Percentiles rank a stretch among this genome's conserved stretches.
Evolutionary conservation across 2,797 vertebrate genomes (phyloP).

Genomic region (Vipera latastei): DNA sequence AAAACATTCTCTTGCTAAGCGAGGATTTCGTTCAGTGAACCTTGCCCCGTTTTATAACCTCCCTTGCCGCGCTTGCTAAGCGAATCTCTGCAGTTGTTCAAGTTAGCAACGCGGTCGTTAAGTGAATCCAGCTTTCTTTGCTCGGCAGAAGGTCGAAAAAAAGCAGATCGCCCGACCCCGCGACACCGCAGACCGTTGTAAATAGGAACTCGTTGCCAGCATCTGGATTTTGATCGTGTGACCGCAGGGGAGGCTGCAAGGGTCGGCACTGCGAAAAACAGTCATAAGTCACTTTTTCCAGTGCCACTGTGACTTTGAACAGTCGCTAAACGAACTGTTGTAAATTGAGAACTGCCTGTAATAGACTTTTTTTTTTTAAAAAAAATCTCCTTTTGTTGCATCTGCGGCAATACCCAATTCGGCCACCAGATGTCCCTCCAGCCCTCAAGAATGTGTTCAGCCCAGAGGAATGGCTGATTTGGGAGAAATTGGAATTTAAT

Average conservation of each 20-base stretch:
- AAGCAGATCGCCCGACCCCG: neutral
- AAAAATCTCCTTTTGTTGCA: neutral
- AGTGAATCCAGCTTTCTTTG: neutral
- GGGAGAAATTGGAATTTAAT: neutral
- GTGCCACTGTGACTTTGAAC: neutral
- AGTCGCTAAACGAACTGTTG: neutral
- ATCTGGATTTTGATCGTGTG: neutral
- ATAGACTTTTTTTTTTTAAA: neutral
- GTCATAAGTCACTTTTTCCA: neutral
- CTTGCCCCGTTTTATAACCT: neutral
- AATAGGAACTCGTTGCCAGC: neutral
- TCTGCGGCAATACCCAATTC: neutral
- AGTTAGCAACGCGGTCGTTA: neutral
- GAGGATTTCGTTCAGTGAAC: too few relatives aligned
- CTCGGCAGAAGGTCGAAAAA: neutral
- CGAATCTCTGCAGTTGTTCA: neutral
- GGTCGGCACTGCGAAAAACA: neutral
- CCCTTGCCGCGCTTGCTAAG: fast-evolving
- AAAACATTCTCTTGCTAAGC: neutral
- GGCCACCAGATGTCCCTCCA: neutral
- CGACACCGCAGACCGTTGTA: neutral
- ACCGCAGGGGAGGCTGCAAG: neutral
- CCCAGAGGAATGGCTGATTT: neutral
- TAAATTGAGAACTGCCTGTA: neutral
- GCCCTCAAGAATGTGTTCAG: neutral